Conservation (phyloP, 1,140 invertebrate genomes). For the Drosophila kikkawai region DNA sequence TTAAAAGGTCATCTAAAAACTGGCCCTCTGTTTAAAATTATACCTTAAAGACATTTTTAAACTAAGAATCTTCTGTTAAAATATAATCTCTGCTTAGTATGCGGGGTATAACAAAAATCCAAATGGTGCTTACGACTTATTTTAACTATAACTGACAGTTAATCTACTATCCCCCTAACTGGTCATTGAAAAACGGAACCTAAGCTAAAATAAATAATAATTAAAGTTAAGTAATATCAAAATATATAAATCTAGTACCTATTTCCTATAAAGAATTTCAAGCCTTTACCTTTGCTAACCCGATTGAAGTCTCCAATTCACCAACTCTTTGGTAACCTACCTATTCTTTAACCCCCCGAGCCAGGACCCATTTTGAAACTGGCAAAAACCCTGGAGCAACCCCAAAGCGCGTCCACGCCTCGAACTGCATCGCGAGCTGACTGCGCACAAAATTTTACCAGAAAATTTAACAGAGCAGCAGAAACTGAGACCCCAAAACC, state of each 20-base stretch:
- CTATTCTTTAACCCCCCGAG: background rate
- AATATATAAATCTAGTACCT: background rate
- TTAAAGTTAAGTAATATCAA: background rate
- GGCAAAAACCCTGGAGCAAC: slow-evolving; percentile 18
- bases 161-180: background rate
- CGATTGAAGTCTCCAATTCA: background rate
- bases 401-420: slow-evolving; percentile 27
- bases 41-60: too few relatives aligned
- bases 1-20: background rate
- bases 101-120: too few relatives aligned
- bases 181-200: background rate
- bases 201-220: background rate
- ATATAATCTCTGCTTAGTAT: too few relatives aligned
- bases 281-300: background rate
- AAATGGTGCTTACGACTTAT: too few relatives aligned
- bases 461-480: slow-evolving; percentile 80
- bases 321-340: background rate
- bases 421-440: slow-evolving; percentile 63
- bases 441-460: slow-evolving; percentile 71
- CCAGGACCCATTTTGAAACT: background rate
- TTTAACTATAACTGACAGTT: background rate
- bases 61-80: too few relatives aligned
- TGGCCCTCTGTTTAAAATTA: background rate
- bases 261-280: background rate
- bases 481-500: slow-evolving; percentile 70